Evolutionary conservation across 2,113 vertebrate species (phyloP).

Genomic region (Platycercus adscitus): DNA sequence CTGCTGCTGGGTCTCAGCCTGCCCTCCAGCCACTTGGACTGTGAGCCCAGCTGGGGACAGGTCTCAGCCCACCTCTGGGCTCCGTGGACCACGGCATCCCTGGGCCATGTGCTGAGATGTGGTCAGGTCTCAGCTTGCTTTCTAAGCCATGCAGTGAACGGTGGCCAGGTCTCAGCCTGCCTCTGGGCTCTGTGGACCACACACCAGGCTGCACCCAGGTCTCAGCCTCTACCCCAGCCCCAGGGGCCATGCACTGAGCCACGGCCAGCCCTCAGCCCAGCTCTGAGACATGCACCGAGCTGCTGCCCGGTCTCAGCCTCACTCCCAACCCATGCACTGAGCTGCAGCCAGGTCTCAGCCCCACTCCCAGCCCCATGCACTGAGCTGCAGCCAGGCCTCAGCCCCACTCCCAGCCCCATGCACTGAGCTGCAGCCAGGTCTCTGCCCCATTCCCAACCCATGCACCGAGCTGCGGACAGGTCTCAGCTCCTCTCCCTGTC

Average conservation of each 20-base stretch:
- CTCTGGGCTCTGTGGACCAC: neutral
- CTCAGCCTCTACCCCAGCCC: too few relatives aligned
- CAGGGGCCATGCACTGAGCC: neutral
- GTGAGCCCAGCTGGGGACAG: rapidly evolving
- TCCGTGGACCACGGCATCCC: rapidly evolving
- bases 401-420: neutral
- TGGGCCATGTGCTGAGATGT: neutral
- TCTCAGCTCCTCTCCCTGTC: neutral
- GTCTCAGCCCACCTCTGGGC: neutral
- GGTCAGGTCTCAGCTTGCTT: neutral
- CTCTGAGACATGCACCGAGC: neutral
- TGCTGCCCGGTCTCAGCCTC: neutral
- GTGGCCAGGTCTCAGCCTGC: neutral
- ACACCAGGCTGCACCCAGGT: neutral
- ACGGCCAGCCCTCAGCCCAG: neutral
- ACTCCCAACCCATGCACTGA: neutral
- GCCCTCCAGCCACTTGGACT: neutral
- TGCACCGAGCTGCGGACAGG: neutral
- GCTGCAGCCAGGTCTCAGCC: neutral
- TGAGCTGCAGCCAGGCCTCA: neutral
- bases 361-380: too few relatives aligned
- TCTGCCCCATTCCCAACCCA: neutral
- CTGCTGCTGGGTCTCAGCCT: neutral
- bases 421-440: neutral
- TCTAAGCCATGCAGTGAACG: neutral